Conservation (phyloP, 2,888 invertebrate genomes). For the Sinohyriopsis cumingii region DNA sequence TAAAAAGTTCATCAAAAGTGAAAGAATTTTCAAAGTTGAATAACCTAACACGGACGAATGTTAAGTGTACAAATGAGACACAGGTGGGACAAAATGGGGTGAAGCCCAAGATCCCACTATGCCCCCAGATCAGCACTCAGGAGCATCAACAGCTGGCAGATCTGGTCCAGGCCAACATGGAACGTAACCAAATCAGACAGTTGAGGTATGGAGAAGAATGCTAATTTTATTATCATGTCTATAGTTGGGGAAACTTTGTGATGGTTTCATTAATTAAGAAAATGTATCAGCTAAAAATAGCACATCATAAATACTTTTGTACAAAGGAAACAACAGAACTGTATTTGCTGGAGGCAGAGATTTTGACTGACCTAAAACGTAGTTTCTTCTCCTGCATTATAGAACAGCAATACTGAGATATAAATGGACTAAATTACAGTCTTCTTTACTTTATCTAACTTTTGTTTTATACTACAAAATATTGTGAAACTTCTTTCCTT, state of each 20-base stretch:
- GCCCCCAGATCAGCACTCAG: constrained; percentile 37
- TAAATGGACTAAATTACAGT: background rate
- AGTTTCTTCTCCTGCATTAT: too few species aligned
- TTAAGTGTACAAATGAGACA: constrained; percentile 54
- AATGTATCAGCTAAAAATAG: too few species aligned
- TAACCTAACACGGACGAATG: constrained; percentile 43
- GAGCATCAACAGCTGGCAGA: constrained; percentile 83
- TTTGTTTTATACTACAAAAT: too few species aligned
- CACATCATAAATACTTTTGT: too few species aligned
- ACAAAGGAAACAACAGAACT: too few species aligned
- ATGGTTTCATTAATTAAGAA: background rate
- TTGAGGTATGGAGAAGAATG: constrained; percentile 42
- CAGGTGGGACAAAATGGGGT: constrained; percentile 33
- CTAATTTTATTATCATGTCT: background rate
- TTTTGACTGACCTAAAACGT: too few species aligned
- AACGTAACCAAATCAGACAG: constrained; percentile 71
- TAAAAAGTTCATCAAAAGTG: constrained; percentile 25
- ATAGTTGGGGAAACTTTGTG: background rate
- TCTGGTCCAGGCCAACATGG: constrained; percentile 92
- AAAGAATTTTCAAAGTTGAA: constrained; percentile 49
- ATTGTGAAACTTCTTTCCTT: too few species aligned
- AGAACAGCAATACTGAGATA: too few species aligned
- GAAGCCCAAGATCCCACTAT: constrained; percentile 19
- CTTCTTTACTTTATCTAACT: too few species aligned
- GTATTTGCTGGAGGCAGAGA: too few species aligned